Conservation (phyloP, 2,888 invertebrate species). For the Abscondita cerata region DNA sequence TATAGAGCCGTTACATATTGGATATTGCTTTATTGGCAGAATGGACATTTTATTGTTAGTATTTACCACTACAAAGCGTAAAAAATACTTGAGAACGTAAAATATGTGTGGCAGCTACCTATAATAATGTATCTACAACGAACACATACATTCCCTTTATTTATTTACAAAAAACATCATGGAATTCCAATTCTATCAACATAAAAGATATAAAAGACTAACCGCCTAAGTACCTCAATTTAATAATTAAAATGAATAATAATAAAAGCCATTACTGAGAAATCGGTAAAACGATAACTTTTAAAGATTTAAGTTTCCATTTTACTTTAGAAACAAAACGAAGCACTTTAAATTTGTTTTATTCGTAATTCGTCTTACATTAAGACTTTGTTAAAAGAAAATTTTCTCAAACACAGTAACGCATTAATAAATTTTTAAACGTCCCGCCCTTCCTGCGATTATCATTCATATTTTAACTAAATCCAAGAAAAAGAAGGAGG, state of each 20-base stretch:
- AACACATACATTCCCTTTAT: too few species aligned
- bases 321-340: not conserved
- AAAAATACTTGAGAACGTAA: too few species aligned
- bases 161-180: too few species aligned
- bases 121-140: too few species aligned
- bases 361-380: not conserved
- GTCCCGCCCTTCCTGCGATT: slow-evolving; percentile 5
- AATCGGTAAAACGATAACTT: too few species aligned
- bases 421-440: slow-evolving; percentile 5
- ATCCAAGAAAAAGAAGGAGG: slow-evolving; percentile 2
- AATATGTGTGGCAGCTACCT: too few species aligned
- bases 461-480: slow-evolving; percentile 7
- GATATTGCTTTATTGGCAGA: not conserved
- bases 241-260: slow-evolving; percentile 4
- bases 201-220: too few species aligned
- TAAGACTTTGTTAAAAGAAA: not conserved
- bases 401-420: slow-evolving; percentile 2
- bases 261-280: too few species aligned
- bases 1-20: slow-evolving; percentile 5
- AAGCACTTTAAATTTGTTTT: not conserved
- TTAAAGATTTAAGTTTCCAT: not conserved
- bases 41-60: not conserved
- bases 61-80: not conserved
- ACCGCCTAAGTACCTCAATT: not conserved
- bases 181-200: too few species aligned